These are phyloP conservation scores for Callyntrura guangdongensis DNA, from an alignment of 2,888 invertebrate genomes.

Conservation along the genomic window DNA sequence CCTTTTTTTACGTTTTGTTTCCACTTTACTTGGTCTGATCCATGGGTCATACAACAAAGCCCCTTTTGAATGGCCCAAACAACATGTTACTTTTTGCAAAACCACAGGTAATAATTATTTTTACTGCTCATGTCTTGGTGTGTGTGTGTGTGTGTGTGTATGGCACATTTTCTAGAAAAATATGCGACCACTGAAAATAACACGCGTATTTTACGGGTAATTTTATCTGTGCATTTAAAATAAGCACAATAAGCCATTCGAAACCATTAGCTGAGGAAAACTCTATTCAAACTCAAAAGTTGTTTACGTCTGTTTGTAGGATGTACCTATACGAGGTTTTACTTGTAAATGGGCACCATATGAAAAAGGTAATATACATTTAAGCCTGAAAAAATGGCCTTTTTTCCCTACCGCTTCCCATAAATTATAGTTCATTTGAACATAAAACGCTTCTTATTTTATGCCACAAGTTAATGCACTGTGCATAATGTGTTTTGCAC, in stretches of 20 bases:
- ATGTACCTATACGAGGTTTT: not conserved
- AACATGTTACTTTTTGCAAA: too few species aligned
- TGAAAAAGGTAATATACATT: not conserved
- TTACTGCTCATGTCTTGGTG: too few species aligned
- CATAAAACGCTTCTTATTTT: conserved; percentile 7
- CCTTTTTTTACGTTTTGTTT: too few species aligned
- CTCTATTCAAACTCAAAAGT: not conserved
- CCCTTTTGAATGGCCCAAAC: too few species aligned
- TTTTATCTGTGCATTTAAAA: too few species aligned
- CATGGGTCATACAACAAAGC: too few species aligned
- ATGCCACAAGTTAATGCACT: not conserved
- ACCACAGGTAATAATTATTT: too few species aligned
- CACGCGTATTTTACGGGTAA: too few species aligned
- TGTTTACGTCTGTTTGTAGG: not conserved
- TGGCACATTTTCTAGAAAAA: too few species aligned
- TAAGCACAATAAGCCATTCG: not conserved
- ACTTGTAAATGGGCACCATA: not conserved
- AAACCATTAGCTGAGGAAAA: not conserved
- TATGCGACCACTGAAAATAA: too few species aligned
- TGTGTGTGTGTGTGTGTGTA: too few species aligned
- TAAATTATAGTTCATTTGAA: conserved; percentile 28
- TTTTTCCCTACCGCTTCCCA: not conserved
- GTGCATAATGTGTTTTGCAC: conserved; percentile 1
- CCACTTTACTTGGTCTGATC: too few species aligned
- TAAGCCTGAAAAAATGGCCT: not conserved